These are phyloP conservation scores for Columba livia DNA, from an alignment of 2,113 vertebrate species.

Conservation along the genomic window DNA sequence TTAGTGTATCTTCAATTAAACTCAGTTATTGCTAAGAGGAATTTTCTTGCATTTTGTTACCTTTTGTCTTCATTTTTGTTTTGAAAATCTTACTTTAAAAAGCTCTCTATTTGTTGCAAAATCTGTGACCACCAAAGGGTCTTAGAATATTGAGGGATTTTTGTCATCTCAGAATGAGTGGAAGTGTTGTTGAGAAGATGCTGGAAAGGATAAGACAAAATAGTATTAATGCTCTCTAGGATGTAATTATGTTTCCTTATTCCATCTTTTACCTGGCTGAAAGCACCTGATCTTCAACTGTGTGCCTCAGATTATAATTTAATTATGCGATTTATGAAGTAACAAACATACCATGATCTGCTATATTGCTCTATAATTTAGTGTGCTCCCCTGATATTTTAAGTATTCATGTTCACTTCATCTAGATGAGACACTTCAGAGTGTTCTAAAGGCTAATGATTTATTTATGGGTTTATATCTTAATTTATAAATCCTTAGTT, in stretches of 20 bases:
- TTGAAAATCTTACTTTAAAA: background rate
- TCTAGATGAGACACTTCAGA: background rate
- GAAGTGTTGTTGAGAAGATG: background rate
- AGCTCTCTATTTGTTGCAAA: background rate
- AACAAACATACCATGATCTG: background rate
- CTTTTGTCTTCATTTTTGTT: background rate
- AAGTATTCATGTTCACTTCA: background rate
- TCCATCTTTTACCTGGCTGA: background rate
- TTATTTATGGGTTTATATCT: background rate
- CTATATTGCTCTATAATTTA: background rate
- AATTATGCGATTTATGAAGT: background rate
- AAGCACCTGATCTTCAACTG: background rate
- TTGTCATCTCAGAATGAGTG: background rate
- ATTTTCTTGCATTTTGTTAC: background rate
- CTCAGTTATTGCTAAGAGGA: background rate
- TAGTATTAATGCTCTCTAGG: background rate
- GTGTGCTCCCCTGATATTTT: background rate
- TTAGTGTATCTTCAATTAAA: background rate
- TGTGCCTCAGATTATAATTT: background rate
- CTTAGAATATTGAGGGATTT: background rate
- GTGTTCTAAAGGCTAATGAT: background rate
- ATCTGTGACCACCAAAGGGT: background rate
- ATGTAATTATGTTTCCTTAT: background rate
- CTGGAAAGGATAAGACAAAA: background rate
- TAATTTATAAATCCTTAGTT: background rate